Evolutionary conservation across 1,140 invertebrate species (phyloP).

Genomic region (Plutomurus gul): DNA sequence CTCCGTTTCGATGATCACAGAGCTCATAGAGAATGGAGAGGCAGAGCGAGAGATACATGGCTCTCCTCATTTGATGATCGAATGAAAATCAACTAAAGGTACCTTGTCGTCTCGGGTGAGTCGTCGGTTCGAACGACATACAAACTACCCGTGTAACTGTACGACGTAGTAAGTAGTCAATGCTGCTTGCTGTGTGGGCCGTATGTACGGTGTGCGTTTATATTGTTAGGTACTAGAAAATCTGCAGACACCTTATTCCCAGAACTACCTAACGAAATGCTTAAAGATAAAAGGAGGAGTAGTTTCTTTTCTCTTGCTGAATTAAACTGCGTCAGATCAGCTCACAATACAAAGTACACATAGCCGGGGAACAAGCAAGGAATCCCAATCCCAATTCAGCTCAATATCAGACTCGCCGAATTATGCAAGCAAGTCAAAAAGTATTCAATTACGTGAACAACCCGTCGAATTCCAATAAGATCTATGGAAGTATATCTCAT

Average conservation of each 20-base stretch:
- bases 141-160: slow-evolving; percentile 1
- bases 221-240: too few species aligned
- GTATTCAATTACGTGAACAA: slow-evolving; percentile 51
- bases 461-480: slow-evolving; percentile 53
- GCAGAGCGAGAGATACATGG: slow-evolving; percentile 19
- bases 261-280: slow-evolving; percentile 15
- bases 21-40: neutral
- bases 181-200: too few species aligned
- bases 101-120: too few species aligned
- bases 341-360: slow-evolving; percentile 7
- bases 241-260: slow-evolving; percentile 1
- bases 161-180: too few species aligned
- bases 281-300: slow-evolving; percentile 23
- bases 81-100: slow-evolving; percentile 34
- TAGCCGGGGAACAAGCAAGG: neutral
- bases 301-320: slow-evolving; percentile 5
- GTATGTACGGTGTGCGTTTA: too few species aligned
- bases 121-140: neutral
- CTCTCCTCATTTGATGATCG: slow-evolving; percentile 34
- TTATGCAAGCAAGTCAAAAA: slow-evolving; percentile 50
- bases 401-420: slow-evolving; percentile 36
- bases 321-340: neutral
- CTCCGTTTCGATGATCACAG: slow-evolving; percentile 15
- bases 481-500: slow-evolving; percentile 37
- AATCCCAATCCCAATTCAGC: slow-evolving; percentile 30